Evolutionary conservation across 2,113 vertebrate genomes (phyloP).

Genomic region (Pluvialis apricaria): DNA sequence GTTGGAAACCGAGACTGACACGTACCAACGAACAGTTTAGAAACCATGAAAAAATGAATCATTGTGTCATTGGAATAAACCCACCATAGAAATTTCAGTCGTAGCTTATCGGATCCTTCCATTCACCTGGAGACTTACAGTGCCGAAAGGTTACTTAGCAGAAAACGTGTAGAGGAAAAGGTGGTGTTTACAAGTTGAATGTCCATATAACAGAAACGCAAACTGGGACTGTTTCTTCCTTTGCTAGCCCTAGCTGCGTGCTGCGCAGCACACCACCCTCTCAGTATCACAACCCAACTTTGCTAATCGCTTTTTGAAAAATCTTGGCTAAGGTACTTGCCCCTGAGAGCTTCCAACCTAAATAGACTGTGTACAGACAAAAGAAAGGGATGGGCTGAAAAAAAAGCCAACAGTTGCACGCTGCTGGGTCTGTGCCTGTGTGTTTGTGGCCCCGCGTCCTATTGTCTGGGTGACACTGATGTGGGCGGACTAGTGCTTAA

Average conservation of each 20-base stretch:
- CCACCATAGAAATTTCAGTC: neutral
- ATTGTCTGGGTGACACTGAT: neutral
- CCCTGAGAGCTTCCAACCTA: neutral
- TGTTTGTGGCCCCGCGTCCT: neutral
- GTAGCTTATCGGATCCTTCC: neutral
- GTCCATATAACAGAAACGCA: neutral
- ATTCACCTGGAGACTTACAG: neutral
- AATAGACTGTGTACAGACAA: neutral
- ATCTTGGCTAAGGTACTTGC: neutral
- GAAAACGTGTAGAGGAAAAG: neutral
- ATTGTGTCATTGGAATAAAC: neutral
- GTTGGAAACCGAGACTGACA: neutral
- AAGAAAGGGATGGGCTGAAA: slow-evolving; percentile 1
- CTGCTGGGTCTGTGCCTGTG: neutral
- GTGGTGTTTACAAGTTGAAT: neutral
- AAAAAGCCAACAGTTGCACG: neutral
- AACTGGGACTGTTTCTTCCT: neutral
- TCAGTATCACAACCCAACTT: neutral
- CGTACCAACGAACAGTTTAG: neutral
- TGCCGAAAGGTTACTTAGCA: neutral
- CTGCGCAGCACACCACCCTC: neutral
- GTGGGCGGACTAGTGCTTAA: neutral
- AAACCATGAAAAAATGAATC: neutral
- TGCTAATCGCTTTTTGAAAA: neutral
- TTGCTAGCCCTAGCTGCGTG: neutral